These are phyloP conservation scores for Catocala nupta DNA, from an alignment of 2,888 invertebrate genomes.

Conservation along the genomic window DNA sequence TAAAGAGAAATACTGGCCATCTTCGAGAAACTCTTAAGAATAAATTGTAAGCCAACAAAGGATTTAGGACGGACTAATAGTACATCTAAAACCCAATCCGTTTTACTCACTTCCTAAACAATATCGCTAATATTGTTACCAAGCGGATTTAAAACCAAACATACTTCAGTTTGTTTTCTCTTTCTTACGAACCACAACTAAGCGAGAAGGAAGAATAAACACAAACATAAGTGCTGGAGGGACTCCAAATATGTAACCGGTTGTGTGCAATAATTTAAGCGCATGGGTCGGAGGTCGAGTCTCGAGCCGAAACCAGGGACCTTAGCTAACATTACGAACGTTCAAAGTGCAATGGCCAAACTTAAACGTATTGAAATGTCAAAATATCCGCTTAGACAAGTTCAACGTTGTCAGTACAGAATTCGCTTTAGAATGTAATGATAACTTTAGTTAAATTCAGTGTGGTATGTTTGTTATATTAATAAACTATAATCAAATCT, in stretches of 20 bases:
- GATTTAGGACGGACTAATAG: neutral
- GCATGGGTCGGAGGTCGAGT: conserved; percentile 65
- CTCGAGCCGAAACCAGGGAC: conserved; percentile 54
- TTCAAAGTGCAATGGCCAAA: conserved; percentile 20
- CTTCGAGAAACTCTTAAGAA: no score
- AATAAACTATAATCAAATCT: no score
- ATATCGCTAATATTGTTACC: conserved; percentile 34
- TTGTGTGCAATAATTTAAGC: conserved; percentile 67
- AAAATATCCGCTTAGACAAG: neutral
- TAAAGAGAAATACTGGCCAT: no score
- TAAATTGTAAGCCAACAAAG: neutral
- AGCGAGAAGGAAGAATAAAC: conserved; percentile 38
- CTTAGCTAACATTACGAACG: conserved; percentile 35
- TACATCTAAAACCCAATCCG: neutral
- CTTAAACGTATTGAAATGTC: neutral
- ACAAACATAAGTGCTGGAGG: conserved; percentile 45
- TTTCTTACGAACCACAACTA: conserved; percentile 11
- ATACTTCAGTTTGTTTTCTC: conserved; percentile 38
- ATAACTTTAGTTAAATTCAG: no score
- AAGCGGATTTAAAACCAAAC: conserved; percentile 47
- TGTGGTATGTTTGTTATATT: no score
- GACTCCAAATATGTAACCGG: conserved; percentile 65
- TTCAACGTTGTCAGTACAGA: no score
- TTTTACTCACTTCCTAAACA: conserved; percentile 14
- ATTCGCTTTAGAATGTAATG: no score